phyloP scores from a whole-genome alignment of 2,888 invertebrate genomes.

The Lithophane semibrunnea region DNA sequence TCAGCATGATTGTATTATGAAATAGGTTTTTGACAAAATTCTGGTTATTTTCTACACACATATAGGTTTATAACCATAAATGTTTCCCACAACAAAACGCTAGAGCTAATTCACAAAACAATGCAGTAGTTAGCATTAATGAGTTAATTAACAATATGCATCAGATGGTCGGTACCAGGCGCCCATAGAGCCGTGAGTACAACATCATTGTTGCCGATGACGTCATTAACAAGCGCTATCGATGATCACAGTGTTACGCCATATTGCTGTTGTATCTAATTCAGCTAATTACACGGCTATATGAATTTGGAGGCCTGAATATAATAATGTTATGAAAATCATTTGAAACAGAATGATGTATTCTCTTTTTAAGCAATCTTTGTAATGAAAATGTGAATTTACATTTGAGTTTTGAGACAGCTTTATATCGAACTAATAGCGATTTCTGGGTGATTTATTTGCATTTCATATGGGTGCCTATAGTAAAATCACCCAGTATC shows the following conservation, averaged over 20 bases:
- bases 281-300: neutral
- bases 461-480: neutral
- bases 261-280: neutral
- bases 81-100: conserved; percentile 8
- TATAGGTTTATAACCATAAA: conserved; percentile 5
- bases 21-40: neutral
- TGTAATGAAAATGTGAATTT: neutral
- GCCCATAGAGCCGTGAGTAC: conserved; percentile 11
- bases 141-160: conserved; percentile 33
- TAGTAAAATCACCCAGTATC: neutral
- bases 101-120: conserved; percentile 25
- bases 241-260: conserved; percentile 1
- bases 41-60: neutral
- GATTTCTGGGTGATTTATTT: neutral
- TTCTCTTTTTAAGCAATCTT: neutral
- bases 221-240: conserved; percentile 44
- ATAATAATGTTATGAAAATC: neutral
- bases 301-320: neutral
- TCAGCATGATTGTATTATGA: neutral
- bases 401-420: neutral
- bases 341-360: neutral
- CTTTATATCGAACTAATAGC: neutral
- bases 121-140: conserved; percentile 36
- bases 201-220: conserved; percentile 29
- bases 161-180: conserved; percentile 14